Evolutionary conservation across 1,140 invertebrate genomes (phyloP).

Genomic region (Pissodes strobi): DNA sequence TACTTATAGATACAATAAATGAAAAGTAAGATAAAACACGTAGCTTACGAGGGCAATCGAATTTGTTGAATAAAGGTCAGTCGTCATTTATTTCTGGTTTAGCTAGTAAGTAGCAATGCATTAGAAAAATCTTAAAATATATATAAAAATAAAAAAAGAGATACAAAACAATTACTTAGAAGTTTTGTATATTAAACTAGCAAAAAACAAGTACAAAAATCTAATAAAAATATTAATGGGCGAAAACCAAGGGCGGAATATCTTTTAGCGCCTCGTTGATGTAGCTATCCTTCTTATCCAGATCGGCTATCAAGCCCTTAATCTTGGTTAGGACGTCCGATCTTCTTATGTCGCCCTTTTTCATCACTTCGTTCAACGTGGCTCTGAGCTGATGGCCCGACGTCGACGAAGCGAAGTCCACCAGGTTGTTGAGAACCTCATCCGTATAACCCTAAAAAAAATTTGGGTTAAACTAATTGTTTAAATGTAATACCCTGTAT

Average conservation of each 20-base stretch:
- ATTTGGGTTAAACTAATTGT: not conserved
- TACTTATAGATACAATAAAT: too few relatives aligned
- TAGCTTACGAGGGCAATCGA: too few relatives aligned
- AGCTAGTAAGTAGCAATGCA: too few relatives aligned
- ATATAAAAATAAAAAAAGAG: too few relatives aligned
- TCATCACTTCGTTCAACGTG: conserved; percentile 59
- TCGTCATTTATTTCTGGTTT: too few relatives aligned
- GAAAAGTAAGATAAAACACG: too few relatives aligned
- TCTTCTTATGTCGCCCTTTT: conserved; percentile 58
- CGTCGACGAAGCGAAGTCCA: conserved; percentile 57
- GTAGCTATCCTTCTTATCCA: conserved; percentile 58
- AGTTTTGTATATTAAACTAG: too few relatives aligned
- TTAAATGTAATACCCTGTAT: not conserved
- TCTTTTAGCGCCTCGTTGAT: conserved; percentile 59
- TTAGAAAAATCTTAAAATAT: too few relatives aligned
- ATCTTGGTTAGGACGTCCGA: conserved; percentile 60
- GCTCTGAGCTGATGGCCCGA: conserved; percentile 58
- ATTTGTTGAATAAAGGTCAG: too few relatives aligned
- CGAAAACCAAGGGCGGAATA: conserved; percentile 50
- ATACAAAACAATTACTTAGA: too few relatives aligned
- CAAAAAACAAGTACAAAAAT: too few relatives aligned
- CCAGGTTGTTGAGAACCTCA: conserved; percentile 56
- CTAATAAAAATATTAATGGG: conserved; percentile 9
- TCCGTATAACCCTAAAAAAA: conserved; percentile 60
- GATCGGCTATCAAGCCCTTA: conserved; percentile 57